These are phyloP conservation scores for Eulemur rubriventer DNA, from an alignment of 2,797 vertebrate genomes.

Conservation along the genomic window DNA sequence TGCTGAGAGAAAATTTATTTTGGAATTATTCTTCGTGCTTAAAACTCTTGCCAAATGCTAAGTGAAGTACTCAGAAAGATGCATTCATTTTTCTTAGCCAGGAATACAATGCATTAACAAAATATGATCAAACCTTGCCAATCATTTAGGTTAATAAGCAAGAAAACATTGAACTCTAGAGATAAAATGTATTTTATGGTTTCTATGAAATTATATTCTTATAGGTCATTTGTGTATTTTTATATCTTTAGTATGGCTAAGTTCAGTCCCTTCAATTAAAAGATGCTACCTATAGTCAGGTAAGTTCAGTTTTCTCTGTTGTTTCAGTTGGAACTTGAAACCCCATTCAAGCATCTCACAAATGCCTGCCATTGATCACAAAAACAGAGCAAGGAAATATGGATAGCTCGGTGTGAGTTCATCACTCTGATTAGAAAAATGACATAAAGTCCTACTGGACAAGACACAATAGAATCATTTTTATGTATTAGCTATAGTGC, in stretches of 20 bases:
- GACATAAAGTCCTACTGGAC: not conserved
- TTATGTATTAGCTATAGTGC: not conserved
- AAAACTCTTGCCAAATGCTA: not conserved
- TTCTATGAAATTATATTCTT: not conserved
- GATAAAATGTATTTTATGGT: not conserved
- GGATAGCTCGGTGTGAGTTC: not conserved
- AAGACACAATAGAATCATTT: constrained; percentile 26
- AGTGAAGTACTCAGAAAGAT: constrained; percentile 23
- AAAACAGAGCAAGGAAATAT: constrained; percentile 17
- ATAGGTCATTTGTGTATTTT: not conserved
- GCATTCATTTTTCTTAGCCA: constrained; percentile 29
- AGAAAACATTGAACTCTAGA: not conserved
- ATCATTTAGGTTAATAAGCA: not conserved
- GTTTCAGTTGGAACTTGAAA: constrained; percentile 7
- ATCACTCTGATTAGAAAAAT: constrained; percentile 22
- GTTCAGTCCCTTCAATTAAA: not conserved
- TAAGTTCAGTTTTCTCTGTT: not conserved
- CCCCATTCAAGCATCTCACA: not conserved
- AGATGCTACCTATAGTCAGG: not conserved
- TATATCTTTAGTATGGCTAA: not conserved
- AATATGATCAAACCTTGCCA: not conserved
- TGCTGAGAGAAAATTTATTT: constrained; percentile 30
- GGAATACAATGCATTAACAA: not conserved
- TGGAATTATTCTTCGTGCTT: not conserved
- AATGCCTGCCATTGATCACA: constrained; percentile 8